phyloP scores from a whole-genome alignment of 2,113 vertebrate species.

The Coptodon bakossiorum region DNA sequence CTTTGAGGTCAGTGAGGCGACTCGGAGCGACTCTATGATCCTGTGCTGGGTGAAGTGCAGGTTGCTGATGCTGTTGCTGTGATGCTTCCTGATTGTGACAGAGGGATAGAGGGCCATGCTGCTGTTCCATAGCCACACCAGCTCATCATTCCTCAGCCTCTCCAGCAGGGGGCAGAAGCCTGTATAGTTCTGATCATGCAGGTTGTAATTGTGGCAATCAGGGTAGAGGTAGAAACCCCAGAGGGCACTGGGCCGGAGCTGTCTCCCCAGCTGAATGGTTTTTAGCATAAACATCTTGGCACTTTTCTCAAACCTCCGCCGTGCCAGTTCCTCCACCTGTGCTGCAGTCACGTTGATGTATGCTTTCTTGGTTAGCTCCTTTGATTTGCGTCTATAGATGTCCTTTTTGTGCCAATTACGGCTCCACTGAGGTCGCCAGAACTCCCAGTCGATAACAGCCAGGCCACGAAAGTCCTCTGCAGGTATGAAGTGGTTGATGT shows the following conservation, averaged over 20 bases:
- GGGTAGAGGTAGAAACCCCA: conserved; percentile 82
- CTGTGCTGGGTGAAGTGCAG: conserved; percentile 75
- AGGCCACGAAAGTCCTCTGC: conserved; percentile 72
- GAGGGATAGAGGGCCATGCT: conserved; percentile 77
- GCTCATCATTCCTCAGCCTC: conserved; percentile 74
- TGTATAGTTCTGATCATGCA: conserved; percentile 69
- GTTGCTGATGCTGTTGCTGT: conserved; percentile 62
- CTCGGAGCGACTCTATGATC: conserved; percentile 71
- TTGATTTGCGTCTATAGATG: conserved; percentile 70
- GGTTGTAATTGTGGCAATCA: conserved; percentile 81
- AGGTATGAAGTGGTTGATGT: conserved; percentile 74
- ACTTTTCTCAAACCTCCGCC: conserved; percentile 75
- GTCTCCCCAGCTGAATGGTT: conserved; percentile 73
- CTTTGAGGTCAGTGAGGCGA: conserved; percentile 67
- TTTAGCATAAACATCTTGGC: conserved; percentile 76
- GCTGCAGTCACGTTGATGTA: conserved; percentile 66
- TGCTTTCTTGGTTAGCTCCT: conserved; percentile 60
- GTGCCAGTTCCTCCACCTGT: conserved; percentile 67
- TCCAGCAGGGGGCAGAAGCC: conserved; percentile 73
- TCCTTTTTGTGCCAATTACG: conserved; percentile 75
- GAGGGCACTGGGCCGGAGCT: conserved; percentile 68
- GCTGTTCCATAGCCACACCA: conserved; percentile 81
- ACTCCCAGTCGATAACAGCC: conserved; percentile 77
- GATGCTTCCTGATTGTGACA: conserved; percentile 63
- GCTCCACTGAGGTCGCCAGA: conserved; percentile 75